Percentiles rank a stretch among this genome's conserved stretches.
phyloP scores from a whole-genome alignment of 2,888 invertebrate genomes.

The Dryadula phaetusa region DNA sequence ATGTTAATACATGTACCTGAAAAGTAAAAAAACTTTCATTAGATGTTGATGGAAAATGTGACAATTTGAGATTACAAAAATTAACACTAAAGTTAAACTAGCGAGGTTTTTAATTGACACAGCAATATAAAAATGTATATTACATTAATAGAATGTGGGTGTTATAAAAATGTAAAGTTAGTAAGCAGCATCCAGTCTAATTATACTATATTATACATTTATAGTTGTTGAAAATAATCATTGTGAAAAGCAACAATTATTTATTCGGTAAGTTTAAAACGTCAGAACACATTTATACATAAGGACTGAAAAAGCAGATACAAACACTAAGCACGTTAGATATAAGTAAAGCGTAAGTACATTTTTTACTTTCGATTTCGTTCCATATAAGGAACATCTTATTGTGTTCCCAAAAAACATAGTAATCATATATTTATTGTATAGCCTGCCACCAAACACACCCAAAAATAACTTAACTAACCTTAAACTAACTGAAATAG shows the following conservation, averaged over 20 bases:
- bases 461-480: slow-evolving; percentile 56
- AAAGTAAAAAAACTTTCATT: slow-evolving; percentile 26
- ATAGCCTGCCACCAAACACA: slow-evolving; percentile 56
- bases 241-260: not conserved
- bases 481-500: slow-evolving; percentile 57
- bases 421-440: not conserved
- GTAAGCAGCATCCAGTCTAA: not conserved
- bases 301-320: slow-evolving; percentile 18
- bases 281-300: not conserved
- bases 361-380: not conserved
- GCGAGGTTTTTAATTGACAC: not conserved
- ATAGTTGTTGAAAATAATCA: too few species aligned
- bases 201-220: not conserved
- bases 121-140: not conserved
- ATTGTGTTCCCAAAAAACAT: not conserved
- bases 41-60: not conserved
- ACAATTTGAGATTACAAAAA: not conserved
- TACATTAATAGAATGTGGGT: not conserved
- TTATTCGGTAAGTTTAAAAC: not conserved
- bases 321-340: slow-evolving; percentile 13
- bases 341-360: slow-evolving; percentile 1
- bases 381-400: not conserved
- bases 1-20: slow-evolving; percentile 28
- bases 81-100: not conserved
- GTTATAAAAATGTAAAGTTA: not conserved